Conservation (phyloP, 2,113 vertebrate species). For the Dromas ardeola region DNA sequence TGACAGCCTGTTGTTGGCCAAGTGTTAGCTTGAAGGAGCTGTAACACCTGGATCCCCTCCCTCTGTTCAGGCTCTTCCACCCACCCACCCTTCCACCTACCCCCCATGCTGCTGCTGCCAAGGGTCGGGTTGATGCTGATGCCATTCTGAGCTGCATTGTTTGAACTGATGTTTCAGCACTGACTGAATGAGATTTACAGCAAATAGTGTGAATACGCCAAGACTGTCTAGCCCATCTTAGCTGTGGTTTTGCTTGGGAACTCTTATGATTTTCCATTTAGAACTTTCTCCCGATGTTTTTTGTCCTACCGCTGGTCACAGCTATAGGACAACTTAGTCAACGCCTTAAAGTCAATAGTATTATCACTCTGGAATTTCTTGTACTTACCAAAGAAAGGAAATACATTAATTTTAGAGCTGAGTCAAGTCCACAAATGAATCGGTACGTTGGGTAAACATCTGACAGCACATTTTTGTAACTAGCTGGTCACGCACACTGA, state of each 20-base stretch:
- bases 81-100: background rate
- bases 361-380: slow-evolving; percentile 22
- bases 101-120: background rate
- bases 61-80: background rate
- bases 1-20: background rate
- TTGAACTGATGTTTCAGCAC: background rate
- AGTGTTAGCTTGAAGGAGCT: background rate
- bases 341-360: background rate
- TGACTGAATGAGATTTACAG: background rate
- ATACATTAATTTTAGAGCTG: background rate
- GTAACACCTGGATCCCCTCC: background rate
- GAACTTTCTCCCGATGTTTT: background rate
- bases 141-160: background rate
- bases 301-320: background rate
- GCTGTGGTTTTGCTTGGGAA: background rate
- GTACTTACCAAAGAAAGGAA: background rate
- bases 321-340: background rate
- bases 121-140: background rate
- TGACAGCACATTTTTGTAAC: background rate
- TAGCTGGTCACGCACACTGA: background rate
- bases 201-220: background rate
- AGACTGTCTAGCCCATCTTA: background rate
- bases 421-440: background rate
- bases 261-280: background rate
- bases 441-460: background rate